phyloP scores from a whole-genome alignment of 2,888 invertebrate species.

The Hydriomena furcata region DNA sequence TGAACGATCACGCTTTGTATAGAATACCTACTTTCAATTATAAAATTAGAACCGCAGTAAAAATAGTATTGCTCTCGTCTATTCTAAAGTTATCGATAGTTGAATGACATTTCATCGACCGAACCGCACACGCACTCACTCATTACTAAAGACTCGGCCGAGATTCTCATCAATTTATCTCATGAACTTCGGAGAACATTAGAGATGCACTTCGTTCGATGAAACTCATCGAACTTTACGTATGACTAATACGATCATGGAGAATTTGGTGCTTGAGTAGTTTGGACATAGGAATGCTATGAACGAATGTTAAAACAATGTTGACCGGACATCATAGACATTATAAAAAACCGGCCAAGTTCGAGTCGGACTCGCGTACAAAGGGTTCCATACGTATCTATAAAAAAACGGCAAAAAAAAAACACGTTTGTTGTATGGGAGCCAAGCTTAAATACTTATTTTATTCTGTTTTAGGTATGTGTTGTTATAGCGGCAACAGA shows the following conservation, averaged over 20 bases:
- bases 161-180: slow-evolving; percentile 58
- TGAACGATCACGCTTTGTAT: neutral
- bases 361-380: too few species aligned
- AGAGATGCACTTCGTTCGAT: slow-evolving; percentile 21
- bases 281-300: neutral
- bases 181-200: slow-evolving; percentile 20
- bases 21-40: neutral
- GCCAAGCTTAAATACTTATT: too few species aligned
- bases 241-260: slow-evolving; percentile 18
- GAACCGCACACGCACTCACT: slow-evolving; percentile 46
- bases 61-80: slow-evolving; percentile 19
- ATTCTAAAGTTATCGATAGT: slow-evolving; percentile 31
- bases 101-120: slow-evolving; percentile 28
- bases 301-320: neutral
- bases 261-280: slow-evolving; percentile 2
- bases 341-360: too few species aligned
- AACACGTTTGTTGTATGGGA: too few species aligned
- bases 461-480: too few species aligned
- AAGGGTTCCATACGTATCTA: too few species aligned
- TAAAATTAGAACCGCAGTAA: slow-evolving; percentile 15
- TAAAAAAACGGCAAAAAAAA: too few species aligned
- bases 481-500: too few species aligned
- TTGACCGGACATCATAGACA: neutral
- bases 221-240: slow-evolving; percentile 6
- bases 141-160: slow-evolving; percentile 53